Percentiles rank a stretch among this genome's conserved stretches.
Conservation (phyloP, 1,140 invertebrate genomes). For the Physella acuta region DNA sequence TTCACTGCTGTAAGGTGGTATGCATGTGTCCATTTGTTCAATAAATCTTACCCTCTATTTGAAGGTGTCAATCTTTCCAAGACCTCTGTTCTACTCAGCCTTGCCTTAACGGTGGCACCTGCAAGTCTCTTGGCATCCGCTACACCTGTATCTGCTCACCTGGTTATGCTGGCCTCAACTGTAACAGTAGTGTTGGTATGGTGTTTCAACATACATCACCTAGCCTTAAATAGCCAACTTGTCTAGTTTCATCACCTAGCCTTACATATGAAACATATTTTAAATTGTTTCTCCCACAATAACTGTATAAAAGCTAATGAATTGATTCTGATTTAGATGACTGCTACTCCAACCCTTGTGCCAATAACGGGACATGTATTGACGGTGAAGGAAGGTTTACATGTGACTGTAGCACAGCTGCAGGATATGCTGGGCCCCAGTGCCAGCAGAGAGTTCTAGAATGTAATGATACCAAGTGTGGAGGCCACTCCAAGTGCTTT, state of each 20-base stretch:
- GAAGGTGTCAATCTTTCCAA: no score
- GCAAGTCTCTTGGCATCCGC: not conserved
- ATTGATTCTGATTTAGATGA: no score
- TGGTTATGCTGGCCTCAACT: not conserved
- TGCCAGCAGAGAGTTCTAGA: not conserved
- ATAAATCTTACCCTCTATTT: no score
- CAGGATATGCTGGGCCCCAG: not conserved
- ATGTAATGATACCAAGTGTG: slow-evolving; percentile 12
- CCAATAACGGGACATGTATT: slow-evolving; percentile 4
- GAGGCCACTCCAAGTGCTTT: not conserved
- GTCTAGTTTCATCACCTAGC: no score
- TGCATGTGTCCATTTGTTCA: no score
- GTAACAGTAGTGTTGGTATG: not conserved
- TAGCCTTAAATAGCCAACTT: no score
- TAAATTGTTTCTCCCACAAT: no score
- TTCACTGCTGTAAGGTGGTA: no score
- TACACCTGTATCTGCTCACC: not conserved
- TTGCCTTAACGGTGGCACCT: not conserved
- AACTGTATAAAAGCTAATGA: no score
- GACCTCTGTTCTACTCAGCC: slow-evolving; percentile 10
- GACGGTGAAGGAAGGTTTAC: not conserved
- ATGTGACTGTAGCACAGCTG: slow-evolving; percentile 13
- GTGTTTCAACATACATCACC: no score
- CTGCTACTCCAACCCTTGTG: slow-evolving; percentile 1
- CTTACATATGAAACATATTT: no score